Percentiles rank a stretch among this genome's conserved stretches.
Evolutionary conservation across 30 jellyfish, hydroid and myxozoan species (phyloP).

Genomic region (Clytia hemisphaerica): DNA sequence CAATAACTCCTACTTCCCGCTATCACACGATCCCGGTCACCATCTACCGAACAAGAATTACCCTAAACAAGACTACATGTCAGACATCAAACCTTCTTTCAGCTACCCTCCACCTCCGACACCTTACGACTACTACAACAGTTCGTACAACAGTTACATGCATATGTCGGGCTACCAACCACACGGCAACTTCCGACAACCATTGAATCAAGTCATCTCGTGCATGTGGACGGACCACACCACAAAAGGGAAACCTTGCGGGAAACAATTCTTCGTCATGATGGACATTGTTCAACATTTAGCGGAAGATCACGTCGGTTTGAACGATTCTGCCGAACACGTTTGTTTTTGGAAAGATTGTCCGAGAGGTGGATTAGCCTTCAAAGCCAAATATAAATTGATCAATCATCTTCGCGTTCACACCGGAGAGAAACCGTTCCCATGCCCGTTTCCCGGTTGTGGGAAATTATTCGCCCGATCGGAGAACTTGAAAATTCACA

Average conservation of each 20-base stretch:
- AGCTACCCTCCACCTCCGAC: conserved; percentile 50
- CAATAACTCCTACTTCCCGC: conserved; percentile 51
- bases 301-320: conserved; percentile 99
- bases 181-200: conserved; percentile 96
- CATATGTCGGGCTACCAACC: conserved; percentile 89
- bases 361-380: conserved; percentile 91
- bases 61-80: conserved; percentile 45
- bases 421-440: conserved; percentile 98
- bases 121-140: conserved; percentile 77
- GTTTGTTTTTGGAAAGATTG: conserved; percentile 98
- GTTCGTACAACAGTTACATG: conserved; percentile 46
- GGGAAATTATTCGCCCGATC: conserved; percentile 97
- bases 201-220: conserved; percentile 90
- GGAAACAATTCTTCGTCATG: conserved; percentile 96
- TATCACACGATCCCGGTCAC: conserved; percentile 68
- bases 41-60: conserved; percentile 12
- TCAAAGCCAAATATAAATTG: conserved; percentile 93
- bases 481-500: conserved; percentile 92
- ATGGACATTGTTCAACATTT: conserved; percentile 98
- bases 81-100: conserved; percentile 34
- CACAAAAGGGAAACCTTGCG: conserved; percentile 98
- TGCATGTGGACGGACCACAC: conserved; percentile 97
- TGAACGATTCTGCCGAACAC: conserved; percentile 92
- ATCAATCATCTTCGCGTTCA: conserved; percentile 90
- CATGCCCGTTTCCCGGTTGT: conserved; percentile 99